These are phyloP conservation scores for Antidorcas marsupialis DNA, from an alignment of 2,113 vertebrate species.

Conservation along the genomic window DNA sequence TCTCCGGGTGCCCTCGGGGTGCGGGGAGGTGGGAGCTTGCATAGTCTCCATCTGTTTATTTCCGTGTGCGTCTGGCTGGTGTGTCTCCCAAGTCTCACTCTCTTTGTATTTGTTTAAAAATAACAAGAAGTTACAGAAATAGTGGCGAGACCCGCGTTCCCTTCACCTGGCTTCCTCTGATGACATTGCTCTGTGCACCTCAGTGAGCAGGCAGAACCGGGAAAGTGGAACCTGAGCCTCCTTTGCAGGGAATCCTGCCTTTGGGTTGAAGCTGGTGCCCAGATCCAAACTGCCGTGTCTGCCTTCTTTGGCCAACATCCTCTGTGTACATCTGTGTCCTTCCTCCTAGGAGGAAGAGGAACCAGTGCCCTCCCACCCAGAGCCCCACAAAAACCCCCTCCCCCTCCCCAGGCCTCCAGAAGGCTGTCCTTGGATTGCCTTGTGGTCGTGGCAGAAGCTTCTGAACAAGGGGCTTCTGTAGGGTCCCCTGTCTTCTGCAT, in stretches of 20 bases:
- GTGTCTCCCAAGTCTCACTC: not conserved
- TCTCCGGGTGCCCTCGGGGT: rapidly evolving
- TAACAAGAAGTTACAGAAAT: not conserved
- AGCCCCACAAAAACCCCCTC: not conserved
- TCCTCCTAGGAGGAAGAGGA: not conserved
- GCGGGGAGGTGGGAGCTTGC: not conserved
- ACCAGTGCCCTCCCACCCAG: rapidly evolving
- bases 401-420: no score
- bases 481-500: not conserved
- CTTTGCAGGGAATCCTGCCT: rapidly evolving
- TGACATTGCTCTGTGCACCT: rapidly evolving
- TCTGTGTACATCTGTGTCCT: no score
- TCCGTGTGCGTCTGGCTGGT: not conserved
- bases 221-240: not conserved
- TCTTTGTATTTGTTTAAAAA: not conserved
- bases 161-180: not conserved
- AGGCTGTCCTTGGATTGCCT: rapidly evolving
- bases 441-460: not conserved
- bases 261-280: not conserved
- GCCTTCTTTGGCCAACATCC: not conserved
- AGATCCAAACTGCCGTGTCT: not conserved
- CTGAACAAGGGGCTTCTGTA: not conserved
- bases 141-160: rapidly evolving
- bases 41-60: not conserved
- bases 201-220: rapidly evolving